Percentiles rank a stretch among this genome's conserved stretches.
phyloP scores from a whole-genome alignment of 2,113 vertebrate genomes.

The Syrmaticus mikado region DNA sequence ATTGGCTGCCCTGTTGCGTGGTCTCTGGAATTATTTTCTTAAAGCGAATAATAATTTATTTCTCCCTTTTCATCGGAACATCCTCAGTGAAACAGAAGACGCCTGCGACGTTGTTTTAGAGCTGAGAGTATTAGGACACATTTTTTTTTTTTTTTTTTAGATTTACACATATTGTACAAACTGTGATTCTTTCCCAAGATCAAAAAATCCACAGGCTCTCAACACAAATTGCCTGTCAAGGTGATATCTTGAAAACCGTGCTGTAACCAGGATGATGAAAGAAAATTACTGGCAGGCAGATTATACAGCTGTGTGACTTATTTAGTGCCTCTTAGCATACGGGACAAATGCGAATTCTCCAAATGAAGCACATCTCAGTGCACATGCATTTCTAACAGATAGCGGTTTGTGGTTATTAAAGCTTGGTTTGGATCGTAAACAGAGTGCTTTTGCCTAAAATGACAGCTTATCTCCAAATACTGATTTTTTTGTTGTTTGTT shows the following conservation, averaged over 20 bases:
- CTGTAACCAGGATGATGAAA: conserved; percentile 65
- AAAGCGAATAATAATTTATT: neutral
- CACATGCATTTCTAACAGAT: conserved; percentile 70
- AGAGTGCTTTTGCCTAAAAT: conserved; percentile 38
- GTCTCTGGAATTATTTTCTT: neutral
- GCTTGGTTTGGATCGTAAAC: conserved; percentile 54
- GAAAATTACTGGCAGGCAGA: conserved; percentile 73
- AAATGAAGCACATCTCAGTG: conserved; percentile 68
- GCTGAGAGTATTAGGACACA: neutral
- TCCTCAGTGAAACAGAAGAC: neutral
- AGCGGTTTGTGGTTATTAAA: conserved; percentile 71
- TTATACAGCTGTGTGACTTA: conserved; percentile 51
- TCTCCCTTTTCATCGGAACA: neutral
- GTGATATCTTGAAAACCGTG: conserved; percentile 41
- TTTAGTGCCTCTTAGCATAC: conserved; percentile 66
- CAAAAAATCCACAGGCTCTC: conserved; percentile 53
- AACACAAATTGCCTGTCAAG: conserved; percentile 55
- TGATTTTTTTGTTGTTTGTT: neutral
- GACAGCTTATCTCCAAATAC: conserved; percentile 34
- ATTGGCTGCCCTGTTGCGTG: neutral
- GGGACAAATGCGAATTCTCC: conserved; percentile 75
- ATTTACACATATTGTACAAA: conserved; percentile 10
- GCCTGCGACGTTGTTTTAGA: neutral
- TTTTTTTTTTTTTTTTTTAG: neutral
- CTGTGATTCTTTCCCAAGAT: neutral